These are phyloP conservation scores for Lophura nycthemera DNA, from an alignment of 2,113 vertebrate genomes.

Conservation along the genomic window DNA sequence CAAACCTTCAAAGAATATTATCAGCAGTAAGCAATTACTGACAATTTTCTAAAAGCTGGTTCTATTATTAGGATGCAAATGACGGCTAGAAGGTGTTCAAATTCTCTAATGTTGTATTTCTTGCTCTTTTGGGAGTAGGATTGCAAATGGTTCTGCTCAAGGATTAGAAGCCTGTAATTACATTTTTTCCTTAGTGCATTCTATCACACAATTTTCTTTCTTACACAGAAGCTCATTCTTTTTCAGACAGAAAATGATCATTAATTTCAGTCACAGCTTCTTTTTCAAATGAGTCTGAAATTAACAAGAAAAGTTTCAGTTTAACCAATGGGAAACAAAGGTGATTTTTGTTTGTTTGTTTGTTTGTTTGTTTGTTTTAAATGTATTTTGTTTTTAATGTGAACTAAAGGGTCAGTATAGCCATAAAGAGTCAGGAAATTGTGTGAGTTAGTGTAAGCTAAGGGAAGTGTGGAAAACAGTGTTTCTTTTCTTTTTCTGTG, in stretches of 20 bases:
- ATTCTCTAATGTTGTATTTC: neutral
- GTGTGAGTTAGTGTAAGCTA: neutral
- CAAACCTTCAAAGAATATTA: neutral
- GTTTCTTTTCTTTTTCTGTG: neutral
- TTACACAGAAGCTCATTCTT: neutral
- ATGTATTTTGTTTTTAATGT: neutral
- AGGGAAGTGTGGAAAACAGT: neutral
- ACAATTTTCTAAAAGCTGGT: neutral
- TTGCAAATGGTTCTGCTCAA: neutral
- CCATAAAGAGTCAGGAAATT: neutral
- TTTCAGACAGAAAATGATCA: neutral
- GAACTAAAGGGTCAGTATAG: neutral
- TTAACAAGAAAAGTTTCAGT: neutral
- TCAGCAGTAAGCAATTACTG: neutral
- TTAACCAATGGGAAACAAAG: neutral
- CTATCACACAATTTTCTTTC: neutral
- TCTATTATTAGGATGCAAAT: neutral
- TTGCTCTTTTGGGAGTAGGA: neutral
- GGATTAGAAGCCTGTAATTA: neutral
- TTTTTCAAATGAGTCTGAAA: neutral
- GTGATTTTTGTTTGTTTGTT: neutral
- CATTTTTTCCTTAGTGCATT: neutral
- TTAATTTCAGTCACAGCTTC: neutral
- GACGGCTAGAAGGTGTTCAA: neutral
- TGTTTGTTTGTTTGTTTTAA: too few species aligned